Conservation (phyloP, 2,797 vertebrate genomes). For the Podargus strigoides region DNA sequence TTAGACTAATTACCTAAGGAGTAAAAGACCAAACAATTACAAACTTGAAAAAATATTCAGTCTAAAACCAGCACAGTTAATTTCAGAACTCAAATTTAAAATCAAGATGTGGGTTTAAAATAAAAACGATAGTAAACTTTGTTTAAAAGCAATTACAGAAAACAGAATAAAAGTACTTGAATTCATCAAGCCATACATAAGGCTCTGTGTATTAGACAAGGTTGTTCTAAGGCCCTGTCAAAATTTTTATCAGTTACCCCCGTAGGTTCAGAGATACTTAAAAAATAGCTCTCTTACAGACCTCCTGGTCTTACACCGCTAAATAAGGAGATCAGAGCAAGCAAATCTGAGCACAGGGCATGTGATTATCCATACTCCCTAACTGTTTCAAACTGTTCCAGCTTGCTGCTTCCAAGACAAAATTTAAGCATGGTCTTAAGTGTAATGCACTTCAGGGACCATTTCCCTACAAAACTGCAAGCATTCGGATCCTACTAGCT, state of each 20-base stretch:
- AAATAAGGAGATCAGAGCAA: neutral
- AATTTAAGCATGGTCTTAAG: neutral
- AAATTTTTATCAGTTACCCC: neutral
- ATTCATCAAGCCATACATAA: neutral
- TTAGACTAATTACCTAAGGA: neutral
- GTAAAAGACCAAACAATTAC: neutral
- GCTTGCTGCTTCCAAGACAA: neutral
- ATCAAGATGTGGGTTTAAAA: neutral
- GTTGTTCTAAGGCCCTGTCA: neutral
- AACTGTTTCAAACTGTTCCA: neutral
- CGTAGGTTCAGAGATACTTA: neutral
- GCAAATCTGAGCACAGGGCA: neutral
- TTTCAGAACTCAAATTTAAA: neutral
- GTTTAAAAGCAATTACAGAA: neutral
- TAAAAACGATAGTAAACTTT: neutral
- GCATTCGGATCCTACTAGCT: neutral
- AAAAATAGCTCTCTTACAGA: fast-evolving
- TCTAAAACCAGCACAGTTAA: neutral
- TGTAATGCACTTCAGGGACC: neutral
- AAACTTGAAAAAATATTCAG: neutral
- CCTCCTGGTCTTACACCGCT: neutral
- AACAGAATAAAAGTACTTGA: neutral
- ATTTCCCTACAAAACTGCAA: neutral
- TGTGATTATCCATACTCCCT: neutral
- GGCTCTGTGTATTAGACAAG: neutral